Evolutionary conservation across 2,888 invertebrate genomes (phyloP), one percentile per base, ranked within the genome.

Genomic region (Enoplolaimus lenunculus): DNA sequence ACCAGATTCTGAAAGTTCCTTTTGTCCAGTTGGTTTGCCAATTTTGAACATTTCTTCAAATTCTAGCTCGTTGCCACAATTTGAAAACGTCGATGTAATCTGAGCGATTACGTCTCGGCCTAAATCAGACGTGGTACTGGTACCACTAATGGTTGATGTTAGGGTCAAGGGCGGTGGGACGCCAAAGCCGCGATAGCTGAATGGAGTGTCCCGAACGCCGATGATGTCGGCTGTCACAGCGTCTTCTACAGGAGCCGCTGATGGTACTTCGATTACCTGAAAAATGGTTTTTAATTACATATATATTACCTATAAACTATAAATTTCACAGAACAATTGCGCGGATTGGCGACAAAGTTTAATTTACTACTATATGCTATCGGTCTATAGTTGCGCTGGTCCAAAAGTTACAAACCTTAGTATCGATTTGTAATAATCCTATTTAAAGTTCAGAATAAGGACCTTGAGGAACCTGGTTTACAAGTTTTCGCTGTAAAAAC

Each of bases 211-310:
- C 57, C 21, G 16, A 21, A 57, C 26, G 57, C 57, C 26, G 57
- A 26, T 26, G 16, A 57, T 16, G 21, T 21, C 29, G 16, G 29
- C 33, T 34, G 59, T 2, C n/a, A 28, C 2, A 13, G 2, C 59
- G n/a, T 68, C 69, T 1, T 3, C 16, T 30, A 2, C 35, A 1
- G 59, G 2, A 1, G 59, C 66, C 34, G 29, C 57, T 13, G 64
- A n/a, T 13, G 69, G 68, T 21, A 72, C 70, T 64, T 72, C 71
- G 34, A 72, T 72, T n/a, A 71, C 30, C 28, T 62, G n/a, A 62
- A 62, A 26, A 3, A 45, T n/a, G n/a, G n/a, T n/a, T 57, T 57
- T n/a, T 16, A 57, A 57, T 57, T 57, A 16, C 57, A 13, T 13
- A 57, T n/a, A 16, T 57, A 57, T 16, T 57, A 57, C n/a, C n/a